Evolutionary conservation across 2,113 vertebrate species (phyloP).

Genomic region (Thomomys bottae): DNA sequence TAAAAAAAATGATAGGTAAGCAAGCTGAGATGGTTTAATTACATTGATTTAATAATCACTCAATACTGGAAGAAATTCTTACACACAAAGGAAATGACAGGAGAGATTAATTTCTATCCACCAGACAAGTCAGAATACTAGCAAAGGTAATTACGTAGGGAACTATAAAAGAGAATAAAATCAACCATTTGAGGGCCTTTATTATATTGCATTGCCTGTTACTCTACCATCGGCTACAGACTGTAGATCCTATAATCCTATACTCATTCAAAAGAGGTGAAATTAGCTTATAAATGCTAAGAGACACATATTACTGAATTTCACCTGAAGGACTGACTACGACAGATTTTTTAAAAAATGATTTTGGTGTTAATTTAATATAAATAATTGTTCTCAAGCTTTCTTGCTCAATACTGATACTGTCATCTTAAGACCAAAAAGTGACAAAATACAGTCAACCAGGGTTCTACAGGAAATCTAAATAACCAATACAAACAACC

Average conservation of each 20-base stretch:
- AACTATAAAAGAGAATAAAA: neutral
- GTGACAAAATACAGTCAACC: neutral
- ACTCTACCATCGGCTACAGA: neutral
- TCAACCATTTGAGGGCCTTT: neutral
- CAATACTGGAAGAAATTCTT: neutral
- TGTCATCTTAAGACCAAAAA: neutral
- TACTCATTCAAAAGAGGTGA: neutral
- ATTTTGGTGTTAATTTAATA: neutral
- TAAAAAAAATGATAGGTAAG: neutral
- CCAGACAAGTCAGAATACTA: neutral
- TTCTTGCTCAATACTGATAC: neutral
- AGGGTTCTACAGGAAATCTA: neutral
- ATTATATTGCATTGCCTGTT: neutral
- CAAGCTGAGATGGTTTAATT: neutral
- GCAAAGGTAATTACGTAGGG: neutral
- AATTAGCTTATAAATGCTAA: neutral
- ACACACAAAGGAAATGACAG: neutral
- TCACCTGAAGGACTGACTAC: neutral
- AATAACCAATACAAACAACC: neutral
- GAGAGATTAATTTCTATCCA: neutral
- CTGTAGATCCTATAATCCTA: neutral
- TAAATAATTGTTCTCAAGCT: neutral
- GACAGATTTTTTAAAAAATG: too few relatives aligned
- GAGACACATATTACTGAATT: neutral
- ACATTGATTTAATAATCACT: neutral